These are phyloP conservation scores for Bungarus multicinctus DNA, from an alignment of 2,113 vertebrate genomes.

Conservation along the genomic window DNA sequence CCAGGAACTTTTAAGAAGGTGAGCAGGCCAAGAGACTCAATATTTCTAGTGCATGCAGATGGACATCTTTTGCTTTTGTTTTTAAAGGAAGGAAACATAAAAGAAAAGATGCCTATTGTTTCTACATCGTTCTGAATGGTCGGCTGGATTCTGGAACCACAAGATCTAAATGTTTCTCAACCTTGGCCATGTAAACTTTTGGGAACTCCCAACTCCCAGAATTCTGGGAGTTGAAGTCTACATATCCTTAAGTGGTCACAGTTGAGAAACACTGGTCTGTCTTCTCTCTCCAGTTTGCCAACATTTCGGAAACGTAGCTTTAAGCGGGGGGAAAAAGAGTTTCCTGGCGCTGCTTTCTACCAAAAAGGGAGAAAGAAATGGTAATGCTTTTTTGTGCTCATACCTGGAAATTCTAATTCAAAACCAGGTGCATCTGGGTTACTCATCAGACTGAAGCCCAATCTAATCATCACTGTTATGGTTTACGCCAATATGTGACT, in stretches of 20 bases:
- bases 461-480: neutral
- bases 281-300: neutral
- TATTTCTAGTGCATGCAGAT: accelerated
- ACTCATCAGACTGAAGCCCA: neutral
- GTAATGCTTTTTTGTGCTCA: neutral
- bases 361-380: neutral
- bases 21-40: neutral
- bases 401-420: neutral
- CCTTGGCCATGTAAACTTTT: too few species aligned
- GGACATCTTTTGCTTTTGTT: neutral
- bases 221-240: too few species aligned
- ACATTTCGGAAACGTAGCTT: neutral
- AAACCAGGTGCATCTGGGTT: neutral
- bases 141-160: accelerated
- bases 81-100: neutral
- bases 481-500: neutral
- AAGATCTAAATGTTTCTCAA: too few species aligned
- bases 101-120: too few species aligned
- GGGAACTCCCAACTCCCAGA: too few species aligned
- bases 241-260: too few species aligned
- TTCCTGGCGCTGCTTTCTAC: neutral
- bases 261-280: neutral
- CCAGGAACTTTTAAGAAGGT: conserved; percentile 82
- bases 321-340: neutral
- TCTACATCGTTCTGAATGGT: too few species aligned